These are phyloP conservation scores for Turnix velox DNA, from an alignment of 2,113 vertebrate genomes.

Conservation along the genomic window DNA sequence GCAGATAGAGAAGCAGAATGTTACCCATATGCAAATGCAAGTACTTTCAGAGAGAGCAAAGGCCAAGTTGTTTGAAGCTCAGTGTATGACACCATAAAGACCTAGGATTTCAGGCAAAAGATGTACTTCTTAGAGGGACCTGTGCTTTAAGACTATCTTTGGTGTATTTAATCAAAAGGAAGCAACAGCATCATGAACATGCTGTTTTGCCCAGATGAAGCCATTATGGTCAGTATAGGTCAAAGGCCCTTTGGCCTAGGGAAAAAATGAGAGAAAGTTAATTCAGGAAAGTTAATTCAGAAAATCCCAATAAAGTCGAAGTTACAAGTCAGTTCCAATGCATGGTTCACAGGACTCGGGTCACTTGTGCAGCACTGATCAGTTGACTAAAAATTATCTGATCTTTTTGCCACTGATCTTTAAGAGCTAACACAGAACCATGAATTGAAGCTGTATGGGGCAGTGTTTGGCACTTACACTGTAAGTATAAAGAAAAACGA, in stretches of 20 bases:
- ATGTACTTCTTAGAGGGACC: background rate
- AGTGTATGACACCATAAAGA: background rate
- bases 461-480: background rate
- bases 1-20: accelerated
- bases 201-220: background rate
- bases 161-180: background rate
- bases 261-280: background rate
- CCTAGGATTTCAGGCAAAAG: background rate
- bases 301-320: background rate
- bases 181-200: background rate
- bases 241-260: background rate
- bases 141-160: background rate
- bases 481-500: conserved; percentile 29
- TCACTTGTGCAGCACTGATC: background rate
- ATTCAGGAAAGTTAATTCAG: background rate
- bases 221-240: background rate
- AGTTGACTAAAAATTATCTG: background rate
- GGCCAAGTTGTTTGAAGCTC: background rate
- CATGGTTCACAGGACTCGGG: background rate
- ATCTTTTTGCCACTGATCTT: conserved; percentile 3
- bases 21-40: background rate
- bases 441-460: conserved; percentile 19
- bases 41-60: background rate
- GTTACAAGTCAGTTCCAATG: background rate
- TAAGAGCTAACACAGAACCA: background rate